These are phyloP conservation scores for Melanerpes aurifrons DNA, from an alignment of 2,113 vertebrate species.

Conservation along the genomic window DNA sequence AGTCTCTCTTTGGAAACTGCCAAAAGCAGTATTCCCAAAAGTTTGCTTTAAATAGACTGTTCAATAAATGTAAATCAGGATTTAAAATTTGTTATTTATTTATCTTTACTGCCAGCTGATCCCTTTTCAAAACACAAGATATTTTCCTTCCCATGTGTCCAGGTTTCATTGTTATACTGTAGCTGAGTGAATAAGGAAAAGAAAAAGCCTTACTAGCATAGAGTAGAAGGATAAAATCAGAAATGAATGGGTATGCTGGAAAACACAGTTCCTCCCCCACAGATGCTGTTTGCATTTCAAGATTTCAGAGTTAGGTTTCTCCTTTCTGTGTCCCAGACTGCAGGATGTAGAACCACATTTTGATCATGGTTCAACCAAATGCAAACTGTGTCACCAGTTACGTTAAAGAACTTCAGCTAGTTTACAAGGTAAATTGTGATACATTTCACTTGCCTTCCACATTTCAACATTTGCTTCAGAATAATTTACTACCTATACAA, in stretches of 20 bases:
- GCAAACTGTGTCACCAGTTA: neutral
- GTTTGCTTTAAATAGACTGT: neutral
- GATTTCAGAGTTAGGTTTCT: neutral
- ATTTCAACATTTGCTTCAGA: slow-evolving; percentile 8
- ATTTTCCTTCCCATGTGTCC: neutral
- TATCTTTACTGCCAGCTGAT: neutral
- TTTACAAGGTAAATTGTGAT: neutral
- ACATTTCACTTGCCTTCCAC: neutral
- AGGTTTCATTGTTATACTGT: neutral
- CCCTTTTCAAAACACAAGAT: neutral
- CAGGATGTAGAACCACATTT: neutral
- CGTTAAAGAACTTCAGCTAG: neutral
- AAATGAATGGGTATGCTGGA: neutral
- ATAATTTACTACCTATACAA: slow-evolving; percentile 16
- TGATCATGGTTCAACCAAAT: neutral
- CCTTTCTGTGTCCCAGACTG: neutral
- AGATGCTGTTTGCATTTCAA: neutral
- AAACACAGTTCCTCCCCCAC: neutral
- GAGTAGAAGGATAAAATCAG: neutral
- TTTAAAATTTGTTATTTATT: too few relatives aligned
- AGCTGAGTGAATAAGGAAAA: neutral
- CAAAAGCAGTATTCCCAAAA: neutral
- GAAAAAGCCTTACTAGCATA: neutral
- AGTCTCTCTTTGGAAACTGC: neutral
- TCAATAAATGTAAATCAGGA: neutral